Conservation (phyloP, 35 echinoderm and acorn worm genomes). For the Diadema setosum region DNA sequence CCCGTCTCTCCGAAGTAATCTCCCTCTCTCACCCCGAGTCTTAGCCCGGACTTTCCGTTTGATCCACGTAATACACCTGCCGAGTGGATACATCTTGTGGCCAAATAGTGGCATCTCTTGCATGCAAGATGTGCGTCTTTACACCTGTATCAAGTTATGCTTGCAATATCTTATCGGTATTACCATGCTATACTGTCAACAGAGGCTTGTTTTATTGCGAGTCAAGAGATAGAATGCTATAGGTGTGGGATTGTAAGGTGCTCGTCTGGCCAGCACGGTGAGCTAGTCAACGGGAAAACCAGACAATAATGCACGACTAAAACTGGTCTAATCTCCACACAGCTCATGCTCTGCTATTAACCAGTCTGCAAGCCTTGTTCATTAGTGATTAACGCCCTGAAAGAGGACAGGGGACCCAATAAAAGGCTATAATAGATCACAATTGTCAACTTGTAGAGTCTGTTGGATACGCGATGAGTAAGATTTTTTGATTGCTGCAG, state of each 20-base stretch:
- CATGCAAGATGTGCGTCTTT: neutral
- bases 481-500: slow-evolving; percentile 2
- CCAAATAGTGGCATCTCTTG: neutral
- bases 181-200: neutral
- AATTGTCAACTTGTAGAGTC: slow-evolving; percentile 18
- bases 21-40: neutral
- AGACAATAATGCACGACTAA: too few species aligned
- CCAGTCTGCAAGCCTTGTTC: neutral
- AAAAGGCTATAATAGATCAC: slow-evolving; percentile 5
- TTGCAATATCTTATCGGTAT: slow-evolving; percentile 9
- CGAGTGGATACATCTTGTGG: slow-evolving; percentile 15
- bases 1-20: neutral
- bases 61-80: slow-evolving; percentile 15
- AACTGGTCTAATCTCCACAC: too few species aligned
- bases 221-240: too few species aligned
- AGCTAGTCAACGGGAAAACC: neutral
- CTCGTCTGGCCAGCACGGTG: neutral
- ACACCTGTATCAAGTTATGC: slow-evolving; percentile 12
- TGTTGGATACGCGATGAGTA: neutral
- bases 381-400: neutral
- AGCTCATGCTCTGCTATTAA: too few species aligned
- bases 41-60: slow-evolving; percentile 15
- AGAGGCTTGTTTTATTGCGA: neutral
- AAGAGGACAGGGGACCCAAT: neutral
- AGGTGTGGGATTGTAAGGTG: neutral